phyloP scores from a whole-genome alignment of 1,140 invertebrate species.

The Proctacanthus coquilletti region DNA sequence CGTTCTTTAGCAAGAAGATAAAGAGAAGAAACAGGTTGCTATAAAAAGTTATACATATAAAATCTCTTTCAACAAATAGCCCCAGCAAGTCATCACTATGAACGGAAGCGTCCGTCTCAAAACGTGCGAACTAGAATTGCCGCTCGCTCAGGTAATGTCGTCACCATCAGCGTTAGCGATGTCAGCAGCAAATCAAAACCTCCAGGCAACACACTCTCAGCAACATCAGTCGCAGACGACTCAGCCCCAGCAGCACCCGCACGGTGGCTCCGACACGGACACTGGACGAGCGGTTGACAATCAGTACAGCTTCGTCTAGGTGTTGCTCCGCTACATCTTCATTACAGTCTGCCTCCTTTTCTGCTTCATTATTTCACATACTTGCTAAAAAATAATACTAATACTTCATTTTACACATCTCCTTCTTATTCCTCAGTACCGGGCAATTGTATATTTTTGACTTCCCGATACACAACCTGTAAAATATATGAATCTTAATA shows the following conservation, averaged over 20 bases:
- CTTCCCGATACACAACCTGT: too few relatives aligned
- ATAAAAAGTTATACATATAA: too few relatives aligned
- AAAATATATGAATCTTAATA: too few relatives aligned
- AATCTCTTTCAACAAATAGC: slow-evolving; percentile 3
- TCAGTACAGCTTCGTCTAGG: slow-evolving; percentile 46
- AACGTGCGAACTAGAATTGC: slow-evolving; percentile 34
- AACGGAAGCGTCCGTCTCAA: slow-evolving; percentile 35
- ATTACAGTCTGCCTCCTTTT: too few relatives aligned
- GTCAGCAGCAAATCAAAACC: slow-evolving; percentile 6
- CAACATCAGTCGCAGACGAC: slow-evolving; percentile 1
- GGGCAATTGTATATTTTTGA: too few relatives aligned
- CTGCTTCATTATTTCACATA: too few relatives aligned
- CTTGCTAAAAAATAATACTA: too few relatives aligned
- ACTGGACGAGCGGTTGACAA: slow-evolving; percentile 42
- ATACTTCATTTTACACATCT: too few relatives aligned
- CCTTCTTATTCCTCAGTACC: too few relatives aligned
- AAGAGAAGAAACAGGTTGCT: too few relatives aligned
- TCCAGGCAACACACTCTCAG: slow-evolving; percentile 1
- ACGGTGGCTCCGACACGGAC: slow-evolving; percentile 2
- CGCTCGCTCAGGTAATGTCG: slow-evolving; percentile 15
- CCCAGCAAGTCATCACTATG: slow-evolving; percentile 29
- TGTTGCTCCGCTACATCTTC: slow-evolving; percentile 27
- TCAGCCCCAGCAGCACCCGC: background rate
- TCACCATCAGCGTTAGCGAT: slow-evolving; percentile 6
- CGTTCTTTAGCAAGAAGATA: too few relatives aligned